Evolutionary conservation across 1,140 invertebrate species (phyloP).

Genomic region (Drosophila teissieri): DNA sequence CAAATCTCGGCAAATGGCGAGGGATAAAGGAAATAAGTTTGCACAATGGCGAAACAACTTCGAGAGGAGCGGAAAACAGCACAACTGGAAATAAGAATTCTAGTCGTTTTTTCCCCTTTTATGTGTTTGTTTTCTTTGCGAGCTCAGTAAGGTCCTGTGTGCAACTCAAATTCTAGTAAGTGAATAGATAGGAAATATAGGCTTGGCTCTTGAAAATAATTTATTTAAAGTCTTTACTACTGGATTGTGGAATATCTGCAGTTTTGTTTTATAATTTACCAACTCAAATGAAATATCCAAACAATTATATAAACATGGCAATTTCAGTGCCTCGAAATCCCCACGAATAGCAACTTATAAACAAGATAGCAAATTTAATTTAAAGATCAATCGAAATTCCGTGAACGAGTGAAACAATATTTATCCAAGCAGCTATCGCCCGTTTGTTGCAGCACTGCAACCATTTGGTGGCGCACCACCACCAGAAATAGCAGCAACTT

Average conservation of each 20-base stretch:
- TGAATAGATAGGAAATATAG: no score
- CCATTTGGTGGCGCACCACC: slow-evolving; percentile 37
- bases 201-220: background rate
- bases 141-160: background rate
- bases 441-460: slow-evolving; percentile 44
- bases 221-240: background rate
- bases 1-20: slow-evolving; percentile 38
- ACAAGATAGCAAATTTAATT: slow-evolving; percentile 52
- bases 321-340: background rate
- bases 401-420: slow-evolving; percentile 35
- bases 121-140: background rate
- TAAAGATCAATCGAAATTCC: slow-evolving; percentile 37
- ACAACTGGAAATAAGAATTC: slow-evolving; percentile 19
- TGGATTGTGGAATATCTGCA: background rate
- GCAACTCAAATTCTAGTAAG: background rate
- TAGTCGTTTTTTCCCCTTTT: slow-evolving; percentile 5
- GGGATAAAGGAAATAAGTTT: slow-evolving; percentile 50
- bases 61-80: slow-evolving; percentile 6
- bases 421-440: slow-evolving; percentile 37
- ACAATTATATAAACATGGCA: background rate
- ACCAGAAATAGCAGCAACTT: slow-evolving; percentile 35
- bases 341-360: slow-evolving; percentile 17
- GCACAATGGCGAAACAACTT: slow-evolving; percentile 43
- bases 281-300: background rate
- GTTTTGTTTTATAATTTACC: background rate